Conservation (phyloP, 2,888 invertebrate genomes). For the Lasioglossum oenotherae region DNA sequence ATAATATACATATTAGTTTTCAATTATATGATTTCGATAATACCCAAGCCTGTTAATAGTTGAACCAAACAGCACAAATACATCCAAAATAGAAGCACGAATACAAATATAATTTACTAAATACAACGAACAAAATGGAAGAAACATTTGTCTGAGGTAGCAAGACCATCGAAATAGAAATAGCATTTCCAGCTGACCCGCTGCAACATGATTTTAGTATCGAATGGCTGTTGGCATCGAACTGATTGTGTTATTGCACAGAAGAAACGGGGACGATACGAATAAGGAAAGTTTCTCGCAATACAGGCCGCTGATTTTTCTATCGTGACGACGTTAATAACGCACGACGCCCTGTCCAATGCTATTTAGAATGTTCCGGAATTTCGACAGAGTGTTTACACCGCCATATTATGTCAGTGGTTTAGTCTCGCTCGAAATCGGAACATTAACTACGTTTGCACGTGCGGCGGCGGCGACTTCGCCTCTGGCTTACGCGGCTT, state of each 20-base stretch:
- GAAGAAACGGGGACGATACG: not conserved
- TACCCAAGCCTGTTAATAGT: too few species aligned
- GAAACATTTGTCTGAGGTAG: not conserved
- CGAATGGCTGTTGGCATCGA: not conserved
- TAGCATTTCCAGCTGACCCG: not conserved
- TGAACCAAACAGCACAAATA: not conserved
- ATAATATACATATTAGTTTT: too few species aligned
- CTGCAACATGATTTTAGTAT: not conserved
- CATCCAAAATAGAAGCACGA: not conserved
- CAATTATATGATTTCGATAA: too few species aligned
- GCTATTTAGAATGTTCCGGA: slow-evolving; percentile 40
- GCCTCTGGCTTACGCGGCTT: slow-evolving; percentile 63
- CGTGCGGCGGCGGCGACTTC: slow-evolving; percentile 61
- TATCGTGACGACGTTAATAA: slow-evolving; percentile 40
- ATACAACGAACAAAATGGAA: not conserved
- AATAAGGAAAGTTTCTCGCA: slow-evolving; percentile 3
- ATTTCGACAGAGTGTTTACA: slow-evolving; percentile 65
- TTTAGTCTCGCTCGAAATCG: slow-evolving; percentile 63
- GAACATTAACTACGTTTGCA: slow-evolving; percentile 67
- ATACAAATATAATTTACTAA: not conserved
- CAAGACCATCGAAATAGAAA: not conserved
- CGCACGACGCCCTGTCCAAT: slow-evolving; percentile 33
- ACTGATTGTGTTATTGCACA: slow-evolving; percentile 12
- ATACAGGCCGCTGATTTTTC: slow-evolving; percentile 31
- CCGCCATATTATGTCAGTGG: slow-evolving; percentile 63